Base-by-base conservation (phyloP, 1,140 invertebrate species). In the Portunus trituberculatus region DNA sequence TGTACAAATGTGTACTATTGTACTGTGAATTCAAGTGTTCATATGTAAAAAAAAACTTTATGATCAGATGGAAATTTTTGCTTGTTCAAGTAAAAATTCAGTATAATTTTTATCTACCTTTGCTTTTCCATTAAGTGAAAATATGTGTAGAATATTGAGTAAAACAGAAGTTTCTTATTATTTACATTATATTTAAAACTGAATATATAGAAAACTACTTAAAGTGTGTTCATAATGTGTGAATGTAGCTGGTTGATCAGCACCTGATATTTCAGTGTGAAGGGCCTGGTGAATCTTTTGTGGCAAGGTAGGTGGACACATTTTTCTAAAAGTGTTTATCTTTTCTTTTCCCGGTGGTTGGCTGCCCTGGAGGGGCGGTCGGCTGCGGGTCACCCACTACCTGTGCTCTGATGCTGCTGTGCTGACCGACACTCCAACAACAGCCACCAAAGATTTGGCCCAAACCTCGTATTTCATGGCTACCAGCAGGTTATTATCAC, bases 391-490 rank as follows among this genome's bases (percentile, higher is more conserved):
- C 94, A 94, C 93, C 93, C 91, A 94, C 94, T 93, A 82, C 86
- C 89, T 95, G 91, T 92, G 91, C 90, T 93, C 39, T 91, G 92
- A 92, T 93, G 91, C 84, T 92, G 48, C 48, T 93, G 76, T 84
- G 67, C 87, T 92, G 84, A 90, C 89, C n/a, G 87, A 45, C 88
- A 91, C 95, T 52, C 92, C 87, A 93, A 94, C 96, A 97, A 96
- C 98, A 99, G 99, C 98, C 87, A 98, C 98, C 96, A 99, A 99
- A 97, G 99, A 99, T 97, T 97, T 99, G 96, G 99, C 99, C 59
- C 99, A 99, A 97, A 99, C 99, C 67, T 99, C 99, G 0, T 99
- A 99, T 97, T 99, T 99, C 97, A 98, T 99, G 98, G 99, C 99
- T 96, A 99, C 99, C 83, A 99, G 99, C 97, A 99, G 98, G 98